Base-by-base conservation (phyloP, 35 echinoderm and acorn worm species). In the Ophioderma brevispina region DNA sequence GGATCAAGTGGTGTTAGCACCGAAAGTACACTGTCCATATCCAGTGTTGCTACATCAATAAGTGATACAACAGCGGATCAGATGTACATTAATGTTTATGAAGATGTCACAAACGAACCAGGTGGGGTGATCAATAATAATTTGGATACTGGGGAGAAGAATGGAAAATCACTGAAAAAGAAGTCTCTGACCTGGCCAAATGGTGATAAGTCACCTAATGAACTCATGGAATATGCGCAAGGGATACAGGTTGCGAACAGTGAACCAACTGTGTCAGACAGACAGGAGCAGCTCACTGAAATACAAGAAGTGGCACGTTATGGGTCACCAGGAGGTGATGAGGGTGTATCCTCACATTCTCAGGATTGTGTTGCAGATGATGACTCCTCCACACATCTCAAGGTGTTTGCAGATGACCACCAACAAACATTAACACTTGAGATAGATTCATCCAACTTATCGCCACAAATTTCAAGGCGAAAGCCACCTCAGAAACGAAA, bases 171-270 rank as follows among this genome's bases (percentile, higher is more conserved):
- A 59, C 77, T 77, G 39, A 91, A 91, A 83, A 84, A 64, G 38
- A 91, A 91, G 46, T 91, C 90, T 15, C 37, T 84, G 41, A 91
- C 90, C 25, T 91, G 90, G 90, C 90, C 90, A 38, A 91, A 91
- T 63, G 90, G 90, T 43, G 90, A 91, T 78, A 91, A 91, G 36
- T 76, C 90, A 13, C 42, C 37, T 3, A 91, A 91, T 79, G 90
- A 91, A 39, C 76, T 91, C 3, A 78, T 52, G 38, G 81, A 91
- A 37, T 91, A 91, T 52, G 64, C 90, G 23, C 90, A 91, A 42
- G 90, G 90, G 17, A 91, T 91, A 64, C 90, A 91, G 77, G 90
- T 78, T 32, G 85, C 81, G 15, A 85, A 82, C 0, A 91, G 90
- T 78, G 82, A 38, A 19, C 90, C 90, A 33, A 79, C 82, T 25